phyloP scores from a whole-genome alignment of 64 coral and sea anemone species.

The Porites lutea region DNA sequence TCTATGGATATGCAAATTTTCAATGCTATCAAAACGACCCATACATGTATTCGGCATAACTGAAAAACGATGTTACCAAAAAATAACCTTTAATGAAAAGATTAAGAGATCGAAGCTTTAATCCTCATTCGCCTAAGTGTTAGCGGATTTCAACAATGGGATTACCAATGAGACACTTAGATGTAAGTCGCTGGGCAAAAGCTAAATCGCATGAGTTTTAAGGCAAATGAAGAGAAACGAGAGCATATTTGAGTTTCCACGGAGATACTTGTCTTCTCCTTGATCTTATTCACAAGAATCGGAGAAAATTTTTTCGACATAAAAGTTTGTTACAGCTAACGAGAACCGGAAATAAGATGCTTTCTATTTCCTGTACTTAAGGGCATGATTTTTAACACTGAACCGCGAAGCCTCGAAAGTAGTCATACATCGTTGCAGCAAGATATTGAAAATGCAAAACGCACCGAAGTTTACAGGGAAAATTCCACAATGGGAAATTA shows the following conservation, averaged over 20 bases:
- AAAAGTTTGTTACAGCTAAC: background rate
- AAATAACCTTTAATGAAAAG: background rate
- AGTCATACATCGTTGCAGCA: background rate
- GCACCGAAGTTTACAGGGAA: background rate
- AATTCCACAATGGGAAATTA: background rate
- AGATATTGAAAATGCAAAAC: background rate
- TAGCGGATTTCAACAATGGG: background rate
- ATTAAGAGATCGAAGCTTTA: constrained; percentile 42
- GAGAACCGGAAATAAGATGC: constrained; percentile 47
- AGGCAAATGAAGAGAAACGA: background rate
- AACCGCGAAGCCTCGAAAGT: background rate
- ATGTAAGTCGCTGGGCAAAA: background rate
- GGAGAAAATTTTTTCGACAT: background rate
- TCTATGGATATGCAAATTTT: constrained; percentile 51
- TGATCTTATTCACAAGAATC: background rate
- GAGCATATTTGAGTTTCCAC: background rate
- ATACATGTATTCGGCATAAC: background rate
- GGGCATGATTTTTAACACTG: background rate
- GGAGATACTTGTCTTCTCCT: background rate
- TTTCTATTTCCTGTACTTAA: constrained; percentile 33
- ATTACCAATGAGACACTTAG: constrained; percentile 4
- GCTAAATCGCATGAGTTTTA: background rate
- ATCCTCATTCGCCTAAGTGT: constrained; percentile 11
- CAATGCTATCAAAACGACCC: background rate
- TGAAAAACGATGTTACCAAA: constrained; percentile 15